A percentile compares a stretch with the other conserved stretches of the same genome.
These are phyloP conservation scores for Acromyrmex charruanus DNA, from an alignment of 1,140 invertebrate genomes.

Conservation along the genomic window DNA sequence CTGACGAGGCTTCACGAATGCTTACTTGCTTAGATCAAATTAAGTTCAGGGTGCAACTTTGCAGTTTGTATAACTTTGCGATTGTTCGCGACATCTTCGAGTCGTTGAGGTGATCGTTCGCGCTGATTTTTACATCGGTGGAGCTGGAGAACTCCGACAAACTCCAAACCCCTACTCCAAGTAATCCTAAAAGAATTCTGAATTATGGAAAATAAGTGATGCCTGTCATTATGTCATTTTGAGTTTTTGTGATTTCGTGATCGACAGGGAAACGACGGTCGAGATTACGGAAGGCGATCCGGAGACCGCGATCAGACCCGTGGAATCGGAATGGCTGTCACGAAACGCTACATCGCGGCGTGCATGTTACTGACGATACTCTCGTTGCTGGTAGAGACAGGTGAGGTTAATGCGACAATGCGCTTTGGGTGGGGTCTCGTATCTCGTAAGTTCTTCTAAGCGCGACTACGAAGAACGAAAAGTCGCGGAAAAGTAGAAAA, in stretches of 20 bases:
- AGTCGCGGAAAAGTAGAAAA: neutral
- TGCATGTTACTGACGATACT: conserved; percentile 55
- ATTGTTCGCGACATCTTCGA: too few species aligned
- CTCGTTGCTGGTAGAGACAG: conserved; percentile 64
- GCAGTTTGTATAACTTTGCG: too few species aligned
- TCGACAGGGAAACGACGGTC: neutral
- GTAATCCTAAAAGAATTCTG: too few species aligned
- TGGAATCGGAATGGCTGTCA: conserved; percentile 70
- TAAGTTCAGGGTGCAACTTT: too few species aligned
- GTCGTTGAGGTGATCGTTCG: too few species aligned
- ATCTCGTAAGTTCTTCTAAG: neutral
- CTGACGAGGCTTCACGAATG: too few species aligned
- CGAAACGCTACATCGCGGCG: neutral
- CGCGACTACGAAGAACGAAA: neutral
- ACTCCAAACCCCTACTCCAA: too few species aligned
- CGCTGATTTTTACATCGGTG: neutral
- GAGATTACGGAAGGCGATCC: neutral
- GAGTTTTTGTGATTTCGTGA: neutral
- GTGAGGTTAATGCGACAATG: conserved; percentile 67
- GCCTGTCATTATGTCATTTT: neutral
- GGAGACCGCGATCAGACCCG: neutral
- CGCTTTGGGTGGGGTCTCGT: conserved; percentile 69
- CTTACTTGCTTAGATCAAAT: too few species aligned
- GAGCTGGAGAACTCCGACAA: neutral
- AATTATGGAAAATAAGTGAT: neutral